Percentiles rank a stretch among this genome's conserved stretches.
These are phyloP conservation scores for Piprites chloris DNA, from an alignment of 2,113 vertebrate species.

Conservation along the genomic window DNA sequence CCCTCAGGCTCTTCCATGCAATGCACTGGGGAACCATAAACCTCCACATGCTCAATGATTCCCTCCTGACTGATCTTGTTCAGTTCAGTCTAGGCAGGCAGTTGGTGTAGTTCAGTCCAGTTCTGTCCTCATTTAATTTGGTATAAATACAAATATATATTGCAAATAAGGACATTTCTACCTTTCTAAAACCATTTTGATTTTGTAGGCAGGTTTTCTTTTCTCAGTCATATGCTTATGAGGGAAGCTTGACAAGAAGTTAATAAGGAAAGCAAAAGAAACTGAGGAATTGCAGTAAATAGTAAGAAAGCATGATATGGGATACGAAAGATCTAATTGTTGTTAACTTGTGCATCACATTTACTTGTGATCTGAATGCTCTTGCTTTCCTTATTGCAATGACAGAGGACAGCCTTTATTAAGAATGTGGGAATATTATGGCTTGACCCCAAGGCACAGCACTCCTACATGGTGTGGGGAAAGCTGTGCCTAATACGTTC, in stretches of 20 bases:
- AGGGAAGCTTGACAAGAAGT: background rate
- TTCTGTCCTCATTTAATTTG: background rate
- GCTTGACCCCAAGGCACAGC: background rate
- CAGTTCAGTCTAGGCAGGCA: background rate
- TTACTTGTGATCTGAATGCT: background rate
- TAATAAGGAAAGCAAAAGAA: background rate
- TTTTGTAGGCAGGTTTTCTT: background rate
- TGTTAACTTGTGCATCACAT: background rate
- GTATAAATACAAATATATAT: background rate
- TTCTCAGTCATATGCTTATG: background rate
- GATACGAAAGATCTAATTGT: background rate
- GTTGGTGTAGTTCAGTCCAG: background rate
- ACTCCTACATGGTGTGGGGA: background rate
- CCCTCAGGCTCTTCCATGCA: constrained; percentile 39
- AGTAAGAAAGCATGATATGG: background rate
- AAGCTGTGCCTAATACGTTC: background rate
- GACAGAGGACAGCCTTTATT: background rate
- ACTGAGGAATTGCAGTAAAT: background rate
- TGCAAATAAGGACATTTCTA: background rate
- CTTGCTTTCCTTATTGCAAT: background rate
- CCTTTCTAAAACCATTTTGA: background rate
- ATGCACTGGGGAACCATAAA: constrained; percentile 15
- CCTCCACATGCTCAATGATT: background rate
- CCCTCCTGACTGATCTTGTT: constrained; percentile 26
- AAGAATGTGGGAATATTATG: background rate